Percentiles rank a stretch among this genome's conserved stretches.
phyloP scores from a whole-genome alignment of 2,888 invertebrate genomes.

The Hyppa rectilinea region DNA sequence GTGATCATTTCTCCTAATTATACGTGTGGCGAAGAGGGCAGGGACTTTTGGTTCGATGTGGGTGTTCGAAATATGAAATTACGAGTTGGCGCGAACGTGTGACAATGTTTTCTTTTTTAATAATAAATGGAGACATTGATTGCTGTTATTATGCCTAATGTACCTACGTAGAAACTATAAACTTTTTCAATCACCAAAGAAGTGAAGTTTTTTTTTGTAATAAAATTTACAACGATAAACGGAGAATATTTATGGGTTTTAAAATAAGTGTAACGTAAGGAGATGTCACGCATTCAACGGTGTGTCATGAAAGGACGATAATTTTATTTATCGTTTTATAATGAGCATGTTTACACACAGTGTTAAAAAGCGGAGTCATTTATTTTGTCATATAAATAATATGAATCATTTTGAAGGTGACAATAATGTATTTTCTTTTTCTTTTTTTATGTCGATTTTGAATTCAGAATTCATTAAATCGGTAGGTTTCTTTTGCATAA shows the following conservation, averaged over 20 bases:
- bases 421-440: conserved; percentile 41
- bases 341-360: conserved; percentile 85
- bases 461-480: neutral
- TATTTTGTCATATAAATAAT: conserved; percentile 58
- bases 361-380: conserved; percentile 65
- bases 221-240: conserved; percentile 74
- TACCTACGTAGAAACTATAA: conserved; percentile 69
- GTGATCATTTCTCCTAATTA: conserved; percentile 89
- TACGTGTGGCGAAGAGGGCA: conserved; percentile 83
- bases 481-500: neutral
- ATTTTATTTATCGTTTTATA: conserved; percentile 90
- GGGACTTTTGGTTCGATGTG: conserved; percentile 84
- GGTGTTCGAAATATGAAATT: conserved; percentile 90
- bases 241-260: conserved; percentile 82
- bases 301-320: conserved; percentile 84
- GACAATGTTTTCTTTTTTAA: conserved; percentile 81
- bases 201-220: conserved; percentile 50
- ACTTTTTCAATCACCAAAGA: conserved; percentile 59
- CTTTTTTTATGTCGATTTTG: conserved; percentile 25
- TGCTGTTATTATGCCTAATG: conserved; percentile 77
- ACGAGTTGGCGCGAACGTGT: conserved; percentile 87
- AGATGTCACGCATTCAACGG: conserved; percentile 81
- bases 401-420: conserved; percentile 44
- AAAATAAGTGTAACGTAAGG: conserved; percentile 81
- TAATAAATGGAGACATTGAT: conserved; percentile 77